These are phyloP conservation scores for Aproaerema taeniolella DNA, from an alignment of 2,888 invertebrate species.

Conservation along the genomic window DNA sequence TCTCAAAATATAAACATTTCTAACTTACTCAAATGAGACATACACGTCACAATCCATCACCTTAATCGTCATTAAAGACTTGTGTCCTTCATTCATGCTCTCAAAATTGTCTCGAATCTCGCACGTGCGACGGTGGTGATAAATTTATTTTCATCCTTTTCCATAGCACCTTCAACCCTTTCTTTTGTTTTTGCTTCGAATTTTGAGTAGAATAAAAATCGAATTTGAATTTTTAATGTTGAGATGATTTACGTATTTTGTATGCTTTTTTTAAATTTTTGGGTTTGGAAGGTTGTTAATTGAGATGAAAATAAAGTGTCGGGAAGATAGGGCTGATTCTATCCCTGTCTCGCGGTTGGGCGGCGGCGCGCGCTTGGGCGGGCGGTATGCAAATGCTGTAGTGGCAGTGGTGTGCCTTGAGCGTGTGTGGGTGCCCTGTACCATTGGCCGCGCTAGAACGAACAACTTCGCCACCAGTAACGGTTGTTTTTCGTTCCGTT, in stretches of 20 bases:
- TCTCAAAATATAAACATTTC: constrained; percentile 3
- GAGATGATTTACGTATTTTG: not conserved
- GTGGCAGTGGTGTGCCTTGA: constrained; percentile 56
- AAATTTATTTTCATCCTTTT: constrained; percentile 74
- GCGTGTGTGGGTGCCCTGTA: constrained; percentile 69
- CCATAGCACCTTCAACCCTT: constrained; percentile 35
- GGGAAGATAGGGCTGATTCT: constrained; percentile 45
- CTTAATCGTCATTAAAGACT: constrained; percentile 52
- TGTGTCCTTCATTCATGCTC: constrained; percentile 63
- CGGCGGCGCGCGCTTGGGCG: constrained; percentile 75
- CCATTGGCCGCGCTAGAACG: constrained; percentile 77
- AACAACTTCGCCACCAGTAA: constrained; percentile 77
- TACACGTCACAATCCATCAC: constrained; percentile 41
- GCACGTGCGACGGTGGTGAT: constrained; percentile 61
- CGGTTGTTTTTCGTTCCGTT: constrained; percentile 78
- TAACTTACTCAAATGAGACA: not conserved
- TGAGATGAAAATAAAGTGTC: constrained; percentile 38
- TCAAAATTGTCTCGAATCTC: constrained; percentile 56
- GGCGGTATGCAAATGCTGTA: constrained; percentile 78
- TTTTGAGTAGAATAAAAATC: constrained; percentile 9
- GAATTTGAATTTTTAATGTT: constrained; percentile 14
- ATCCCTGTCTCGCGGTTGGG: constrained; percentile 66
- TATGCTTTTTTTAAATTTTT: not conserved
- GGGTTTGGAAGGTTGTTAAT: constrained; percentile 19
- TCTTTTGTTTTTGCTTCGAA: not conserved